These are phyloP conservation scores for Xanthorhoe spadicearia DNA, from an alignment of 2,888 invertebrate genomes.

Conservation along the genomic window DNA sequence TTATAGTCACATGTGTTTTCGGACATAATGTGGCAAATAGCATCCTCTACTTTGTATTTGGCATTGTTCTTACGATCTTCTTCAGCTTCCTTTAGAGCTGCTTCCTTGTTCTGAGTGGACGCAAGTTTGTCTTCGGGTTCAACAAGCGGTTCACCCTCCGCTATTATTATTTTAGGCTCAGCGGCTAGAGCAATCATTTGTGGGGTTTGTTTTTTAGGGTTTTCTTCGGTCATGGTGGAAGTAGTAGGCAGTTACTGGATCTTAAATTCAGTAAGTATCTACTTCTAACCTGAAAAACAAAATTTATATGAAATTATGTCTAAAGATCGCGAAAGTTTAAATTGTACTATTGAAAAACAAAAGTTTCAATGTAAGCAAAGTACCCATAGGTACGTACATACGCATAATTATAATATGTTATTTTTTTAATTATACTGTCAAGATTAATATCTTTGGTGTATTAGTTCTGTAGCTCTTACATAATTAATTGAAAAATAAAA, in stretches of 20 bases:
- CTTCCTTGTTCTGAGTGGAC: neutral
- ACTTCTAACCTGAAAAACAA: too few species aligned
- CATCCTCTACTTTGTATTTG: neutral
- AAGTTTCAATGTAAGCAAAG: too few species aligned
- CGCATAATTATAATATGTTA: too few species aligned
- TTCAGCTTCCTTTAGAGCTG: neutral
- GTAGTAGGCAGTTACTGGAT: neutral
- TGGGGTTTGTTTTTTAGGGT: neutral
- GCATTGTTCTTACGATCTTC: neutral
- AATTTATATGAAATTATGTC: too few species aligned
- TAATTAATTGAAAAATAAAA: too few species aligned
- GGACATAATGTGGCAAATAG: constrained; percentile 1
- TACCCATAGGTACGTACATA: too few species aligned
- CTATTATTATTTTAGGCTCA: neutral
- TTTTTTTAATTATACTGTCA: too few species aligned
- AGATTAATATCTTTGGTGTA: too few species aligned
- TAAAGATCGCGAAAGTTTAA: too few species aligned
- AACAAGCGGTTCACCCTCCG: neutral
- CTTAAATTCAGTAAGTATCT: neutral
- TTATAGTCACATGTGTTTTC: constrained; percentile 1
- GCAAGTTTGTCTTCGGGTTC: neutral
- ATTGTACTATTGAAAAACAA: too few species aligned
- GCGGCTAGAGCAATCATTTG: neutral
- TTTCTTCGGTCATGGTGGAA: neutral
- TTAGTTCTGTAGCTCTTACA: too few species aligned